Evolutionary conservation across 2,888 invertebrate species (phyloP), one percentile per base, ranked within the genome.

Genomic region (Drosophila kuntzei): DNA sequence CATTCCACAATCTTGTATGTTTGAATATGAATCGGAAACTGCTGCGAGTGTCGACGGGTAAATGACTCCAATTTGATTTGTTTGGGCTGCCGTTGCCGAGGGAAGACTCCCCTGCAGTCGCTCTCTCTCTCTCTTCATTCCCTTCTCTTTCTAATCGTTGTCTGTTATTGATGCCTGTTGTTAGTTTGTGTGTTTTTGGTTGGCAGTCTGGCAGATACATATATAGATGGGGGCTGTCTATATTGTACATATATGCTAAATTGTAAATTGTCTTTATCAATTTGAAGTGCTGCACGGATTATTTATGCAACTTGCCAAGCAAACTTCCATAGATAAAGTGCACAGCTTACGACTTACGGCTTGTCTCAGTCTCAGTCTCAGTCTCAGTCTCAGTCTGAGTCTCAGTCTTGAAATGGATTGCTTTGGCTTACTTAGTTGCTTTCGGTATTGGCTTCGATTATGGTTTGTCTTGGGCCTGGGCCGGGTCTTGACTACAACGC

Each of bases 31-130:
- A 27, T 53, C 27, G 36, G 47, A 49, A 39, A 41, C 49, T 41
- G 66, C 36, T 50, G 76, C 49, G 50, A 71, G 83, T 79, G 77
- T 77, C 87, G 88, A 86, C 67, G 80, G 83, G 71, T 77, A 88
- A 88, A 84, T 84, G 86, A 83, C 83, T 88, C 71, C 88, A 86
- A 86, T 88, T 88, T 84, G 88, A 84, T 84, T 84, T 88, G 83
- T 88, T 88, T 83, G 78, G 67, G 29, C 34, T 77, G 67, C 61
- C 72, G 66, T 22, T 64, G 59, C 11, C 18, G 58, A 36, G 12
- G 39, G 20, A 25, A 22, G 37, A 16, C 22, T 11, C 43, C 20
- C 20, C 29, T 3, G 4, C 20, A 12, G 7, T 2, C 54, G 2
- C 54, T 29, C 29, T 3, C 9, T 25, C 11, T 11, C n/a, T 20